Base-by-base conservation (phyloP, 2,113 vertebrate genomes). In the Scomber colias region DNA sequence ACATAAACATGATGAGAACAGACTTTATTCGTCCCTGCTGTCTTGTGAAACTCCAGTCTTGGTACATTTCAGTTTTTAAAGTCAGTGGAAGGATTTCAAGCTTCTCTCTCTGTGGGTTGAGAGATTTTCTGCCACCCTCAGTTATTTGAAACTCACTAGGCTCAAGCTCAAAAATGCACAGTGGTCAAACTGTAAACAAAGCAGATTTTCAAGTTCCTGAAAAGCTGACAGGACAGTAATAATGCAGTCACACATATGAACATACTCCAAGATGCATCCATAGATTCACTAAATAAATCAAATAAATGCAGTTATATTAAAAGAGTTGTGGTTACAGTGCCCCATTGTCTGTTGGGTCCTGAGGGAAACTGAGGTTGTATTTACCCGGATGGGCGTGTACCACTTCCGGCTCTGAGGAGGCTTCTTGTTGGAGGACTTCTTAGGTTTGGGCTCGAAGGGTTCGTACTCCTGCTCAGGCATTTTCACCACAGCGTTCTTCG, bases 381-480 rank as follows among this genome's bases (percentile, higher is more conserved):
- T 93, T 92, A 95, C 95, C 93, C 78, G 95, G 81, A 98, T 97
- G 2, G 97, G 97, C 17, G 96, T 94, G 88, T 97, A 98, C 97
- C 97, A 98, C 88, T 97, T 97, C 80, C 95, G 86, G 87, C 92
- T 92, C 69, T 96, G 96, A 44, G 95, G 91, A 8, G 87, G 79
- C 86, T 94, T 96, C 92, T 90, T 95, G 79, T 86, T 89, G 9
- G 94, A 91, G 2, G 91, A 27, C 87, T 96, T 97, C 90, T 95
- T 97, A 0, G 96, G 97, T 75, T 97, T 97, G 64, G 97, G 96
- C 84, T 97, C 96, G 77, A 95, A 96, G 0, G 96, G 97, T 82
- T 97, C 97, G 71, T 94, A 97, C 89, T 98, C 97, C 82, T 98
- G 96, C 72, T 97, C 96, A 0, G 97, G 97, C 94, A 98, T 93